These are phyloP conservation scores for Temnothorax curvispinosus DNA, from an alignment of 1,140 invertebrate species.

Conservation along the genomic window DNA sequence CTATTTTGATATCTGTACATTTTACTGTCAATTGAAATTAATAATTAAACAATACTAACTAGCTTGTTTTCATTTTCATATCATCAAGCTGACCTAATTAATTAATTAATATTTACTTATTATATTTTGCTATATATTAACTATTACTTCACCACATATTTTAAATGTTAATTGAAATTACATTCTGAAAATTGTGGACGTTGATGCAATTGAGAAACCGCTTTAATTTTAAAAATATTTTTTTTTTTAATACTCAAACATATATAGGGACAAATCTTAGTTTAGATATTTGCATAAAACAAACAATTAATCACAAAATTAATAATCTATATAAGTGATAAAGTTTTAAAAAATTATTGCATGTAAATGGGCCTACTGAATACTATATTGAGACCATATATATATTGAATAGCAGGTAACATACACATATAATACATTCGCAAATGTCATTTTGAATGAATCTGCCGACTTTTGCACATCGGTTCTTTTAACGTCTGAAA, in stretches of 20 bases:
- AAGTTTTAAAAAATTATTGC: neutral
- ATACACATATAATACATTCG: neutral
- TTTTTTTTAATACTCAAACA: neutral
- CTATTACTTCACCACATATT: neutral
- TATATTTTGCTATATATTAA: neutral
- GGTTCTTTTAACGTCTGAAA: conserved; percentile 3
- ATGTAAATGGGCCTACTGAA: too few species aligned
- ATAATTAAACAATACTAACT: conserved; percentile 29
- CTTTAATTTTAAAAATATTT: neutral
- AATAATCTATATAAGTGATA: neutral
- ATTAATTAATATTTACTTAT: neutral
- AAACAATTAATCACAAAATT: neutral
- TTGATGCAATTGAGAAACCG: neutral
- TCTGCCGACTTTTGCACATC: neutral
- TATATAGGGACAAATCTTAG: neutral
- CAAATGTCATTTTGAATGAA: neutral
- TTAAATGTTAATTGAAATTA: neutral
- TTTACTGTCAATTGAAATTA: neutral
- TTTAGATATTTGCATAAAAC: neutral
- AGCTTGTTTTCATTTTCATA: conserved; percentile 24
- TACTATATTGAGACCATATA: too few species aligned
- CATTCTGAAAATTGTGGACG: neutral
- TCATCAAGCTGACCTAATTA: conserved; percentile 31
- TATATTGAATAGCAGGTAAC: neutral
- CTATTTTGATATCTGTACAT: neutral